Evolutionary conservation across 2,888 invertebrate species (phyloP), one percentile per base, ranked within the genome.

Genomic region (Drosophila mettleri): DNA sequence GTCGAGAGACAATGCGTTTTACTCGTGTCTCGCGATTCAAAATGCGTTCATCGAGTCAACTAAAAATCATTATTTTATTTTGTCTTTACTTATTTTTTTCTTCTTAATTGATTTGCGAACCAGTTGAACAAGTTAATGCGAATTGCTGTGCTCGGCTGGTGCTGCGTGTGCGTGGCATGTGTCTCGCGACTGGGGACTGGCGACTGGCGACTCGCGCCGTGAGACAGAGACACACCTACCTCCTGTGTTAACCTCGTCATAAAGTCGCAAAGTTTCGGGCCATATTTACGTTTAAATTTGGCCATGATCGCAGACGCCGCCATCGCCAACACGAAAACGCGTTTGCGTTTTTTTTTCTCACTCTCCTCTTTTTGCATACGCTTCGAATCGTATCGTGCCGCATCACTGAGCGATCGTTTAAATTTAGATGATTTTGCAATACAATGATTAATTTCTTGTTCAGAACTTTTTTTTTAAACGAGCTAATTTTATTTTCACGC

Each of bases 351-450:
- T 60, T 49, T 46, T 55, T 36, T 57, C 27, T 20, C 39, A 43
- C 29, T 14, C 46, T 14, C 29, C 18, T 29, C 14, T 61, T 62
- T 69, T 59, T 65, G 63, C 66, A 66, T 74, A 45, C 57, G 54
- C 22, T 20, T 14, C 10, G n/a, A 52, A 22, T 27, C 51, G 27
- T 27, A 27, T 0, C 36, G 27, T 18, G 7, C 2, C 22, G 20
- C 29, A 29, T 27, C 31, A 16, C 22, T 63, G 69, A 74, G 66
- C 72, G 68, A 46, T 45, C 58, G 51, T 65, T 83, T 77, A 86
- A 80, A 78, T 65, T 84, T 69, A 80, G 78, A 73, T 59, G 65
- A 70, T 84, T 86, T 82, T 73, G 81, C 87, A 80, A 86, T 78
- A 55, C 51, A 61, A 80, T 84, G 81, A 86, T 72, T 86, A 78